These are phyloP conservation scores for Cryptosula pallasiana DNA, from an alignment of 2,888 invertebrate species.

Conservation along the genomic window DNA sequence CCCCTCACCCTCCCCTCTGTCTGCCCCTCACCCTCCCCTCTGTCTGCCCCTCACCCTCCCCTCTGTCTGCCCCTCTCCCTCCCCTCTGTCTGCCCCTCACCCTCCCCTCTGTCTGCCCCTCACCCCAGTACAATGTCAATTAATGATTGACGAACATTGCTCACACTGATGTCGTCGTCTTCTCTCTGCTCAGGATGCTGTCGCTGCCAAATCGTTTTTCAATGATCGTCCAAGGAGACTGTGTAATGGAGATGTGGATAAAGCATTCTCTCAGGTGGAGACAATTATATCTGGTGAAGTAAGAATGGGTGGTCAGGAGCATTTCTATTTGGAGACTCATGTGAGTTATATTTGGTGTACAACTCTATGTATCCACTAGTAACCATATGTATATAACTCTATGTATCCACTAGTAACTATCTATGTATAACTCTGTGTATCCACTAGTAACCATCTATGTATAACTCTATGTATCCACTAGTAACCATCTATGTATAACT, in stretches of 20 bases:
- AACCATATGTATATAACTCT: not conserved
- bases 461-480: not conserved
- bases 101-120: too few species aligned
- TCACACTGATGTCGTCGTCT: too few species aligned
- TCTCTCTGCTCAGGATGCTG: not conserved
- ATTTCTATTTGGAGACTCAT: slow-evolving; percentile 87
- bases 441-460: not conserved
- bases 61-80: too few species aligned
- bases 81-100: too few species aligned
- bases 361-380: not conserved
- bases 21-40: too few species aligned
- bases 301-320: slow-evolving; percentile 85
- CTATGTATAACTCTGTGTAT: not conserved
- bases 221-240: slow-evolving; percentile 45
- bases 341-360: slow-evolving; percentile 39
- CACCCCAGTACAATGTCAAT: too few species aligned
- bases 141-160: too few species aligned
- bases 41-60: too few species aligned
- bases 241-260: slow-evolving; percentile 25
- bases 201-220: not conserved
- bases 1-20: not conserved
- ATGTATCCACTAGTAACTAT: not conserved
- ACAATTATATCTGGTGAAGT: slow-evolving; percentile 73
- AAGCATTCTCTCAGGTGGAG: slow-evolving; percentile 65
- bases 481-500: not conserved